phyloP scores from a whole-genome alignment of 1,140 invertebrate genomes.

The Probaryconus sp. region DNA sequence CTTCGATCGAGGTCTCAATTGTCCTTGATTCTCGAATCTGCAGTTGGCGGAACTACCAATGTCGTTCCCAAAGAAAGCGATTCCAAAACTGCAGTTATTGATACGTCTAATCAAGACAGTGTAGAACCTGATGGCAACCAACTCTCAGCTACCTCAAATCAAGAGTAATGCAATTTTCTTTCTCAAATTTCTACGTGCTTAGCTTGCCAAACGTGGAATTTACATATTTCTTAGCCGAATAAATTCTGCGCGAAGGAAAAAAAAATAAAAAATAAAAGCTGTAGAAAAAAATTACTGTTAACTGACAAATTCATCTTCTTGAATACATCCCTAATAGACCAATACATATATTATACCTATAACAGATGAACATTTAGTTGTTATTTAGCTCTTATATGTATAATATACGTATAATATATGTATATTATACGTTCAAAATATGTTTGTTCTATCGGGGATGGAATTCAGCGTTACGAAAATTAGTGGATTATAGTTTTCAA shows the following conservation, averaged over 20 bases:
- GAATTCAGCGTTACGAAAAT: too few relatives aligned
- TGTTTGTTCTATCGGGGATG: too few relatives aligned
- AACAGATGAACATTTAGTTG: too few relatives aligned
- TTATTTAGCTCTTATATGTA: too few relatives aligned
- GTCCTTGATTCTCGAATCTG: slow-evolving; percentile 42
- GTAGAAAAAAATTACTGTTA: too few relatives aligned
- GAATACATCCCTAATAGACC: too few relatives aligned
- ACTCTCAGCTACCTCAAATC: slow-evolving; percentile 14
- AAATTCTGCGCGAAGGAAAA: slow-evolving; percentile 28
- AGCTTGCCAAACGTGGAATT: slow-evolving; percentile 23
- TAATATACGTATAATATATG: too few relatives aligned
- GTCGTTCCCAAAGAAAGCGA: slow-evolving; percentile 40
- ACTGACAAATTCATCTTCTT: too few relatives aligned
- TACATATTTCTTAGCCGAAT: slow-evolving; percentile 34
- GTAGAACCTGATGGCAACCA: slow-evolving; percentile 11
- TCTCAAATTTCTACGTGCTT: slow-evolving; percentile 45
- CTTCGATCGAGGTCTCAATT: slow-evolving; percentile 50
- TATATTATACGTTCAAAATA: too few relatives aligned
- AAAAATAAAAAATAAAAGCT: slow-evolving; percentile 3
- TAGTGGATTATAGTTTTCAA: too few relatives aligned
- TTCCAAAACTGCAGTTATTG: slow-evolving; percentile 48
- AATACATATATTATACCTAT: too few relatives aligned
- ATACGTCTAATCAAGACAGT: slow-evolving; percentile 46
- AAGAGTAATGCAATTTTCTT: slow-evolving; percentile 50
- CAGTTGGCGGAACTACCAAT: slow-evolving; percentile 45